phyloP scores from a whole-genome alignment of 2,888 invertebrate genomes.

The Monoplex corrugatus region DNA sequence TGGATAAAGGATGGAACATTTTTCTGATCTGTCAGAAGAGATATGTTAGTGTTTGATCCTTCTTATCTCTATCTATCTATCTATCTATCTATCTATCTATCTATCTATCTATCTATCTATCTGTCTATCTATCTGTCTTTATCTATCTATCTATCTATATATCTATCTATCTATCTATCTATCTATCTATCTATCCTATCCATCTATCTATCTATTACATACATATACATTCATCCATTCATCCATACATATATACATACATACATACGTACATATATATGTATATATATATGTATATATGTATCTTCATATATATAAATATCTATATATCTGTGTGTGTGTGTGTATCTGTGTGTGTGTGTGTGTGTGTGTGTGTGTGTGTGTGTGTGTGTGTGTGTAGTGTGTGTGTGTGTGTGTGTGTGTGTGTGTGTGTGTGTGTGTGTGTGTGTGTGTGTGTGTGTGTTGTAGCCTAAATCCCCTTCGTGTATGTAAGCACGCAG shows the following conservation, averaged over 20 bases:
- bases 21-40: too few species aligned
- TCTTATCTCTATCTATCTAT: background rate
- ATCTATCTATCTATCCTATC: conserved; percentile 13
- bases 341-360: too few species aligned
- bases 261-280: background rate
- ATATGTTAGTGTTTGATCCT: background rate
- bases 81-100: background rate
- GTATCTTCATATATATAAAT: background rate
- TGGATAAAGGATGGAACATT: too few species aligned
- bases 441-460: too few species aligned
- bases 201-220: conserved; percentile 21
- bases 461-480: too few species aligned
- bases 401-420: too few species aligned
- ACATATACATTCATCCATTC: too few species aligned
- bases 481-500: too few species aligned
- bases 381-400: too few species aligned
- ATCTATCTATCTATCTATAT: conserved; percentile 16
- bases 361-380: too few species aligned
- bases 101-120: background rate
- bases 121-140: background rate
- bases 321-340: too few species aligned
- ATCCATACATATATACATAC: background rate
- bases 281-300: background rate
- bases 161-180: conserved; percentile 13
- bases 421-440: too few species aligned